phyloP scores from a whole-genome alignment of 2,113 vertebrate species.

The Crotalus helleri region DNA sequence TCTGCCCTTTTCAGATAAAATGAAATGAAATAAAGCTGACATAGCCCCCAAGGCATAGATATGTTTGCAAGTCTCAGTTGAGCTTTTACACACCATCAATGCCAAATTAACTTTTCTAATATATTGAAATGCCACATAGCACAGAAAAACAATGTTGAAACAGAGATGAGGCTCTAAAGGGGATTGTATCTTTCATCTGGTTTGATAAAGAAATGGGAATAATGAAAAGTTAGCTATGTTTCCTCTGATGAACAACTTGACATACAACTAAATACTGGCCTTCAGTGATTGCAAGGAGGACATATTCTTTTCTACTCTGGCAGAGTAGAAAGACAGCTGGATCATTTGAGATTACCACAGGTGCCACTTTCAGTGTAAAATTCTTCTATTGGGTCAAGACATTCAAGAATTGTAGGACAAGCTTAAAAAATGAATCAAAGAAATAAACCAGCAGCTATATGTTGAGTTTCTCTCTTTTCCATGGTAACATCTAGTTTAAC shows the following conservation, averaged over 20 bases:
- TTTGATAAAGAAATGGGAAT: not conserved
- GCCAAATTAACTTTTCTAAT: constrained; percentile 7
- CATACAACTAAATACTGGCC: not conserved
- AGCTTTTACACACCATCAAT: constrained; percentile 12
- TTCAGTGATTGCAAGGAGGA: not conserved
- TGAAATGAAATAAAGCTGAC: not conserved
- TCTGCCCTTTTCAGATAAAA: constrained; percentile 22
- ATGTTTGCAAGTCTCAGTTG: not conserved
- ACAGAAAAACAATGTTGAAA: constrained; percentile 25
- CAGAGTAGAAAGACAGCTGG: not conserved
- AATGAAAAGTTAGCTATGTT: not conserved
- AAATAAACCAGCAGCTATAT: not conserved
- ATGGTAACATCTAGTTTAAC: not conserved
- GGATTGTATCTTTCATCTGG: not conserved
- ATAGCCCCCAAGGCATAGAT: constrained; percentile 7
- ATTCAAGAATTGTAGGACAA: not conserved
- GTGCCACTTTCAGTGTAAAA: not conserved
- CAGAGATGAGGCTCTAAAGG: not conserved
- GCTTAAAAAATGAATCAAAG: not conserved
- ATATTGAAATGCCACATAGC: not conserved
- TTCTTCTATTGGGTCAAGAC: not conserved
- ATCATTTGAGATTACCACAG: not conserved
- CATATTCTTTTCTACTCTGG: not conserved
- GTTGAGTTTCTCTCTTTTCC: not conserved
- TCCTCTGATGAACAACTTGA: not conserved